A percentile compares a stretch with the other conserved stretches of the same genome.
Conservation (phyloP, 2,888 invertebrate genomes). For the Parochlus steinenii region DNA sequence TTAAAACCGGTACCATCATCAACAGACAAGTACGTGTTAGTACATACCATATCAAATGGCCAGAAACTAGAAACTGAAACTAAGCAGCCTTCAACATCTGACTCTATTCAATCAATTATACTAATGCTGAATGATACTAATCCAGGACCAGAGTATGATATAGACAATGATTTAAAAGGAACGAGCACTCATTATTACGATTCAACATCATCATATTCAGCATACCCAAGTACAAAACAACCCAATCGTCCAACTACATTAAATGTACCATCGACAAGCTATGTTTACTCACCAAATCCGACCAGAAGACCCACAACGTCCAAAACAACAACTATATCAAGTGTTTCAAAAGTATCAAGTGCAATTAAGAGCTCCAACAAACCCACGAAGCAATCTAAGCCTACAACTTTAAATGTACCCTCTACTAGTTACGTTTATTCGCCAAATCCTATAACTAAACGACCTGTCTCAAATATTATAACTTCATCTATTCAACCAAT, state of each 20-base stretch:
- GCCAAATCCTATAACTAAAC: slow-evolving; percentile 19
- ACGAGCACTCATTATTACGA: neutral
- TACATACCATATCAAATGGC: slow-evolving; percentile 35
- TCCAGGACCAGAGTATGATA: slow-evolving; percentile 28
- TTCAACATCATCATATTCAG: slow-evolving; percentile 7
- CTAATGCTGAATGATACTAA: slow-evolving; percentile 41
- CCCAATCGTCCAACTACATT: slow-evolving; percentile 20
- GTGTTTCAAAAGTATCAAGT: slow-evolving; percentile 1
- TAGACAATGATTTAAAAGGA: slow-evolving; percentile 19
- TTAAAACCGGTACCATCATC: slow-evolving; percentile 31
- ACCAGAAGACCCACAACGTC: slow-evolving; percentile 20
- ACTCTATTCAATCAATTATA: slow-evolving; percentile 42
- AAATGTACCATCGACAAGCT: slow-evolving; percentile 28
- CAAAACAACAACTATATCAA: slow-evolving; percentile 9
- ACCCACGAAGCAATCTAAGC: slow-evolving; percentile 16
- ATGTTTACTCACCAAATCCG: slow-evolving; percentile 24
- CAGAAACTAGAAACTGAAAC: slow-evolving; percentile 23
- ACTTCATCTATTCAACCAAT: too few species aligned
- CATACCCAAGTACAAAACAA: slow-evolving; percentile 22
- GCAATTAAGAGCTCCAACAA: slow-evolving; percentile 4
- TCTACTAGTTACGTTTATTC: slow-evolving; percentile 35
- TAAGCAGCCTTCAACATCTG: slow-evolving; percentile 19
- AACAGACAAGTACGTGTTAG: slow-evolving; percentile 34
- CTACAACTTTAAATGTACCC: slow-evolving; percentile 27
- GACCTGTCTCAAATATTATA: too few species aligned